phyloP scores from a whole-genome alignment of 2,888 invertebrate genomes.

The Lasioglossum calceatum region DNA sequence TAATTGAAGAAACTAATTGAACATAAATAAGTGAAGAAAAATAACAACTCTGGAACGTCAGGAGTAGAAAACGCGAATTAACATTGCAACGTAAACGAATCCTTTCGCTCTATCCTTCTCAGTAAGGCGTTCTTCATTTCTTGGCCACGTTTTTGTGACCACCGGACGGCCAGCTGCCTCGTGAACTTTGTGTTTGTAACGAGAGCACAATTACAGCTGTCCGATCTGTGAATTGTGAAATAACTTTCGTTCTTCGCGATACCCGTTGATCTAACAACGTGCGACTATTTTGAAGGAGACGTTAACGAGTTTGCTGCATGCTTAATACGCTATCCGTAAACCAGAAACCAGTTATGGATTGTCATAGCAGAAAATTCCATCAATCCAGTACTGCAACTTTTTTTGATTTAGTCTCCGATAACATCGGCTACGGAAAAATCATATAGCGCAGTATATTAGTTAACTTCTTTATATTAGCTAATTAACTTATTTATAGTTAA shows the following conservation, averaged over 20 bases:
- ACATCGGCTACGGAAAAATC: background rate
- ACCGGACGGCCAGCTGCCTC: slow-evolving; percentile 13
- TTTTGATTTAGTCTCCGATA: background rate
- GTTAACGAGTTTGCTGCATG: background rate
- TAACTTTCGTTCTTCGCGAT: background rate
- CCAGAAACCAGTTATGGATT: slow-evolving; percentile 3
- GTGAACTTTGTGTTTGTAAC: slow-evolving; percentile 11
- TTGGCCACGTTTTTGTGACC: background rate
- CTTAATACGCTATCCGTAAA: background rate
- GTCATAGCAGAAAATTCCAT: background rate
- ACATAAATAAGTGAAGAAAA: background rate
- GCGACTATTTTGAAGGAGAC: background rate
- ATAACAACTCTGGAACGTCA: background rate
- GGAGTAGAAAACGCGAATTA: background rate
- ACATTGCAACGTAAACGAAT: background rate
- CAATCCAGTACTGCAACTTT: background rate
- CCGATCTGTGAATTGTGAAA: background rate
- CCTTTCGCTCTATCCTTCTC: background rate
- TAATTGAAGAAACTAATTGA: background rate
- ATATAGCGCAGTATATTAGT: background rate
- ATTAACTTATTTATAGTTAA: background rate
- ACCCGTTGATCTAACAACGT: background rate
- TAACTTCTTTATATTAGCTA: too few relatives aligned
- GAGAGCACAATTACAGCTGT: slow-evolving; percentile 15
- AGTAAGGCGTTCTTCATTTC: background rate